Evolutionary conservation across 2,888 invertebrate species (phyloP).

Genomic region (Myathropa florea): DNA sequence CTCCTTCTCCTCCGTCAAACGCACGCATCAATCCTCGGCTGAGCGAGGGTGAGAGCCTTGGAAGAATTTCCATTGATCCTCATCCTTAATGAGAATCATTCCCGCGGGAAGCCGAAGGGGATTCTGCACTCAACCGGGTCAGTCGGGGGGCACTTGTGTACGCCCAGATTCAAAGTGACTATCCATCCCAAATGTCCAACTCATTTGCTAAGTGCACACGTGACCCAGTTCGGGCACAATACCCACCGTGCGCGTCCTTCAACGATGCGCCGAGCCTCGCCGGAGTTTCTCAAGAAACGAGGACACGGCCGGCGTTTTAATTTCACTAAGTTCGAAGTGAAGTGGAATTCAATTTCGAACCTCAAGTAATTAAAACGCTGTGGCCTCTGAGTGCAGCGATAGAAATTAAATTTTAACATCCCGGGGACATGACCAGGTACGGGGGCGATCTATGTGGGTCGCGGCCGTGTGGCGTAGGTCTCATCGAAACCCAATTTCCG

Average conservation of each 20-base stretch:
- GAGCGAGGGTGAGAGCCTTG: not conserved
- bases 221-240: not conserved
- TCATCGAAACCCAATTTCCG: not conserved
- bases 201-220: constrained; percentile 40
- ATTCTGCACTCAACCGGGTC: not conserved
- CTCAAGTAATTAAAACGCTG: constrained; percentile 25
- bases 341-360: constrained; percentile 20
- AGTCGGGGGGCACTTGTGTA: not conserved
- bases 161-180: not conserved
- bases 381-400: not conserved
- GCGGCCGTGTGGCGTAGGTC: not conserved
- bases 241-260: not conserved
- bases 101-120: too few relatives aligned
- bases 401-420: constrained; percentile 20
- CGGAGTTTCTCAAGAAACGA: constrained; percentile 15
- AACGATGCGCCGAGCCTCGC: not conserved
- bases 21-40: not conserved
- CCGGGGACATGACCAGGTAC: not conserved
- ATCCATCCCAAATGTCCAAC: constrained; percentile 25
- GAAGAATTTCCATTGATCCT: too few relatives aligned
- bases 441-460: not conserved
- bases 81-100: not conserved
- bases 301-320: constrained; percentile 8
- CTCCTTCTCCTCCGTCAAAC: too few relatives aligned
- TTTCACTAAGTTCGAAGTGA: constrained; percentile 25